Base-by-base conservation (phyloP, 2,888 invertebrate species). In the Mythimna pallens region DNA sequence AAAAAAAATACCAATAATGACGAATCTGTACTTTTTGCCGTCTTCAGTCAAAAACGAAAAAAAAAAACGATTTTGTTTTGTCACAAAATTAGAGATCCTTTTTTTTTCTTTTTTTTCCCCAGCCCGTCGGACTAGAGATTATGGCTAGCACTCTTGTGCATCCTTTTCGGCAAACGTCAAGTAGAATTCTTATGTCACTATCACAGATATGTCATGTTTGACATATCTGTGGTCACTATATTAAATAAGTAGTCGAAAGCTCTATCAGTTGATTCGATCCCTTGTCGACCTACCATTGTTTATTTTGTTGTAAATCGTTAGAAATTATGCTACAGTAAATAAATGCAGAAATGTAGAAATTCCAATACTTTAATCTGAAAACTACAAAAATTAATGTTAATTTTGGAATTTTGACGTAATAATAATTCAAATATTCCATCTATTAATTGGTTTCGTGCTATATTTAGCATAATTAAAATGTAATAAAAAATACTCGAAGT, bases 171-270 rank as follows among this genome's bases (percentile, higher is more conserved):
- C 12, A 36, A 25, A 25, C 47, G 52, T 36, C 52, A 74, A 34
- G n/a, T 34, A 66, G 58, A 73, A 52, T 74, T 58, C 59, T 58
- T 43, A 54, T 36, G 14, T 43, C n/a, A 25, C 25, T 25, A 25
- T 25, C 25, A 25, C 25, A 25, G 25, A 25, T 25, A 25, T 25
- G 25, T 25, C 25, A 25, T 25, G 25, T 25, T 25, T 25, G 25
- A 25, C 25, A 25, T 25, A 25, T 25, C 25, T 25, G 25, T 25
- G 25, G 25, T 25, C 25, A 25, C 12, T 59, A 34, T 17, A 54
- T 59, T 59, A 59, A 25, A 66, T 52, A 50, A 43, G n/a, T 30
- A 67, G 54, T 61, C 10, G 20, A 75, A 54, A 54, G n/a, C 43
- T 8, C 9, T 2, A 59, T 36, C 52, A 61, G 68, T 67, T 40